Evolutionary conservation across 2,113 vertebrate genomes (phyloP), one percentile per base, ranked within the genome.

Genomic region (Gambusia affinis): DNA sequence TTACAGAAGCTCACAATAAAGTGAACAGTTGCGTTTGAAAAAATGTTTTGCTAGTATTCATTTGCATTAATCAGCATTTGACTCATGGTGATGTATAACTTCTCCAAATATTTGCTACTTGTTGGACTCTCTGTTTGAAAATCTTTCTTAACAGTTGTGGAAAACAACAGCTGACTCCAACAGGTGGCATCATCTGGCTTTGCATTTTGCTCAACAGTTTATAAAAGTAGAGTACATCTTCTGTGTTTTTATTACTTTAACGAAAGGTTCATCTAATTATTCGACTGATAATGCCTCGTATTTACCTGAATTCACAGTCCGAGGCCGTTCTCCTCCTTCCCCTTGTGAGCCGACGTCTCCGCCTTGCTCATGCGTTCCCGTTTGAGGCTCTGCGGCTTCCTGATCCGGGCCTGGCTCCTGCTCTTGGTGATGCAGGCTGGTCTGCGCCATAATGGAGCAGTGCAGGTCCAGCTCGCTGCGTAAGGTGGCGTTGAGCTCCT

Each of bases 381-480:
- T 30, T 39, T 47, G 74, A 51, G 83, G 73, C 39, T 42, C 83
- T 19, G 80, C 67, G 10, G 47, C 47, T 4, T 75, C 84, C 33
- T 30, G 33, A 28, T 64, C 39, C 0, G 19, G 57, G 24, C 15
- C 24, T 1, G 61, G 64, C 30, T 73, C 71, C 68, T 42, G 73
- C 7, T 67, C 69, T 64, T 78, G 82, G 22, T 70, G 62, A 15
- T 83, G 80, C 37, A 67, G 70, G 71, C 67, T 61, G 63, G 62
- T 86, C 67, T 93, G 89, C 44, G 90, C 86, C 80, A 95, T 89
- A 35, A 95, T 87, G 3, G 94, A 94, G 33, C 88, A 85, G 22
- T 94, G 93, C 72, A 95, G 92, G 66, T 95, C 90, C 65, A 95
- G 91, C 68, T 95, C 94, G 28, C 83, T 90, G 63, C 89, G 91